These are phyloP conservation scores for Sibirionetta formosa DNA, from an alignment of 2,797 vertebrate species.

Conservation along the genomic window DNA sequence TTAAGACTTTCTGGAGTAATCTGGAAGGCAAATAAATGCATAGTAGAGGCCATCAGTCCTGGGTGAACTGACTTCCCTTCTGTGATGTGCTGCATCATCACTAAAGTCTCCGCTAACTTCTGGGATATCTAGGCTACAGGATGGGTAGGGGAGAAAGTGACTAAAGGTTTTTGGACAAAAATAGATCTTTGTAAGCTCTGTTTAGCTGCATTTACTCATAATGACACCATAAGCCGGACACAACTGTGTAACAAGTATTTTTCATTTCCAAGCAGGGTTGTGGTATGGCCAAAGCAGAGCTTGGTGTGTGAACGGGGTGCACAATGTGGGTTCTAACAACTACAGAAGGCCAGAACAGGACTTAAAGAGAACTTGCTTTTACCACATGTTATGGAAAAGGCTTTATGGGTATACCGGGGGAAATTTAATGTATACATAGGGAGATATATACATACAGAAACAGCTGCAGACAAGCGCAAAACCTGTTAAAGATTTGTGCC, in stretches of 20 bases:
- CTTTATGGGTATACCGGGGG: accelerated
- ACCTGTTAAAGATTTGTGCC: not conserved
- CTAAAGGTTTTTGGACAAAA: not conserved
- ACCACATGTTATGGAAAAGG: not conserved
- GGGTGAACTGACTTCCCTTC: not conserved
- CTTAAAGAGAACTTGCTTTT: not conserved
- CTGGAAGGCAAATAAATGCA: accelerated
- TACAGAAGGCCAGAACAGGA: accelerated
- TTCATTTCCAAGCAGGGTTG: accelerated
- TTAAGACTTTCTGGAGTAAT: not conserved
- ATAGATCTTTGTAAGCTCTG: not conserved
- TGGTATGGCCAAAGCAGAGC: accelerated
- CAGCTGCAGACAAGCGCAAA: not conserved
- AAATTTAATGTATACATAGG: too few relatives aligned
- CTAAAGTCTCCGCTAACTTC: not conserved
- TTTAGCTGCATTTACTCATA: not conserved
- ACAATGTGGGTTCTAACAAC: not conserved
- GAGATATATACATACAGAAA: not conserved
- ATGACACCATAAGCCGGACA: not conserved
- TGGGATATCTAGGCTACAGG: not conserved
- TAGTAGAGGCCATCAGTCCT: not conserved
- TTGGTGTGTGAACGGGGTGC: accelerated
- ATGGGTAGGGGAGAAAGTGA: accelerated
- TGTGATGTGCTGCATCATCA: not conserved
- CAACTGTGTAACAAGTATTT: accelerated